A percentile compares a stretch with the other conserved stretches of the same genome.
Conservation (phyloP, 2,888 invertebrate species). For the Latrodectus elegans region DNA sequence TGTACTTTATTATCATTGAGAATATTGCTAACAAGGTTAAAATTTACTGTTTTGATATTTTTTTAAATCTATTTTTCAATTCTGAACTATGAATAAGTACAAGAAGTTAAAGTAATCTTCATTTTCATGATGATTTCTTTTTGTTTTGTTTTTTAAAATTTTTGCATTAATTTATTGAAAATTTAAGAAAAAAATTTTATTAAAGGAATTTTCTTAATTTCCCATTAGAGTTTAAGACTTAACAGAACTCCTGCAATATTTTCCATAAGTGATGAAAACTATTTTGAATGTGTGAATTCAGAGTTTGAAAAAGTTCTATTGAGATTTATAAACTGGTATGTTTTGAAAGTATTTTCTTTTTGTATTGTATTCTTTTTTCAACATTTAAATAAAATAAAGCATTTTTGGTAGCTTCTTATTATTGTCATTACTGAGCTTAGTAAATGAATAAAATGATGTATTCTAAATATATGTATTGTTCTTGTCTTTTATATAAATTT, state of each 20-base stretch:
- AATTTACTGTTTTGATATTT: too few species aligned
- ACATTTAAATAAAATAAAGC: too few species aligned
- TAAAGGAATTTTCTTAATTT: background rate
- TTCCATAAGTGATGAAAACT: slow-evolving; percentile 31
- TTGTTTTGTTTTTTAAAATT: background rate
- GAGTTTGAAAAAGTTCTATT: slow-evolving; percentile 43
- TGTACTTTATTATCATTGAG: too few species aligned
- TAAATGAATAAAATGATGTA: too few species aligned
- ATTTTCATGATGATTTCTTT: background rate
- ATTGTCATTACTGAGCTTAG: too few species aligned
- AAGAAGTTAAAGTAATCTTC: background rate
- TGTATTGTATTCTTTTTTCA: background rate
- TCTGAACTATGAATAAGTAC: too few species aligned
- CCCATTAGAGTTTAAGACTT: slow-evolving; percentile 20
- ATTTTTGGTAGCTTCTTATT: too few species aligned
- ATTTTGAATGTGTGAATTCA: slow-evolving; percentile 35
- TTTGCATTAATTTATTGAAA: background rate
- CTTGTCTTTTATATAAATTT: too few species aligned
- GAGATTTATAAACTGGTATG: slow-evolving; percentile 40
- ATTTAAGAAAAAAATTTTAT: background rate
- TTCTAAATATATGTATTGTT: too few species aligned
- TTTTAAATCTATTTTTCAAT: too few species aligned
- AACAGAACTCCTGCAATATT: slow-evolving; percentile 11
- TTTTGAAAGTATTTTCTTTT: background rate
- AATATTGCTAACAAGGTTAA: too few species aligned